Conservation (phyloP, 35 echinoderm and acorn worm genomes). For the Anneissia japonica region DNA sequence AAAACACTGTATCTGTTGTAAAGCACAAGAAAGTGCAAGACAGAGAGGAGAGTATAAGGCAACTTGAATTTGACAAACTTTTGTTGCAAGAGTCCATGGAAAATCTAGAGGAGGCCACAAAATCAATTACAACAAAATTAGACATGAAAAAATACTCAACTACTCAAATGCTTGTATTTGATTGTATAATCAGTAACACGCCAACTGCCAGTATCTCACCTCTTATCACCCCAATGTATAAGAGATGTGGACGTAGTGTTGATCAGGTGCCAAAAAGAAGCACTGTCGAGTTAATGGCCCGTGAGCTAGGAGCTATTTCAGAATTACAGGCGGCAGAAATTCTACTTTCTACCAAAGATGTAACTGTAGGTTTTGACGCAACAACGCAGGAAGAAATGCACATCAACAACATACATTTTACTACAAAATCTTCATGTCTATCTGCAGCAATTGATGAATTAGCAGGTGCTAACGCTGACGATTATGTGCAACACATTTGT, state of each 20-base stretch:
- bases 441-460: too few species aligned
- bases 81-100: constrained; percentile 32
- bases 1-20: constrained; percentile 1
- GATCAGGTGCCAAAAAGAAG: constrained; percentile 46
- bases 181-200: constrained; percentile 42
- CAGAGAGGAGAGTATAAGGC: constrained; percentile 23
- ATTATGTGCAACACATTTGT: too few species aligned
- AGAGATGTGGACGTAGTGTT: constrained; percentile 13
- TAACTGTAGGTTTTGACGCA: constrained; percentile 40
- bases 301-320: constrained; percentile 44
- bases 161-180: constrained; percentile 45
- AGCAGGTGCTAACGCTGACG: too few species aligned
- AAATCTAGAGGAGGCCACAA: constrained; percentile 21
- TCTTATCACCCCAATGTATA: constrained; percentile 11
- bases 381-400: constrained; percentile 43
- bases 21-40: constrained; percentile 27
- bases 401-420: constrained; percentile 49
- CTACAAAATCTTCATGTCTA: neutral
- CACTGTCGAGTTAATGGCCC: constrained; percentile 45
- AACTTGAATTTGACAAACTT: constrained; percentile 40
- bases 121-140: constrained; percentile 3
- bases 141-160: constrained; percentile 30
- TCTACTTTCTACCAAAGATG: neutral
- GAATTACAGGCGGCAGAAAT: constrained; percentile 35
- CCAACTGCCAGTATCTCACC: constrained; percentile 46